phyloP scores from a whole-genome alignment of 23 tunicate genomes.

The Corella eumyota region DNA sequence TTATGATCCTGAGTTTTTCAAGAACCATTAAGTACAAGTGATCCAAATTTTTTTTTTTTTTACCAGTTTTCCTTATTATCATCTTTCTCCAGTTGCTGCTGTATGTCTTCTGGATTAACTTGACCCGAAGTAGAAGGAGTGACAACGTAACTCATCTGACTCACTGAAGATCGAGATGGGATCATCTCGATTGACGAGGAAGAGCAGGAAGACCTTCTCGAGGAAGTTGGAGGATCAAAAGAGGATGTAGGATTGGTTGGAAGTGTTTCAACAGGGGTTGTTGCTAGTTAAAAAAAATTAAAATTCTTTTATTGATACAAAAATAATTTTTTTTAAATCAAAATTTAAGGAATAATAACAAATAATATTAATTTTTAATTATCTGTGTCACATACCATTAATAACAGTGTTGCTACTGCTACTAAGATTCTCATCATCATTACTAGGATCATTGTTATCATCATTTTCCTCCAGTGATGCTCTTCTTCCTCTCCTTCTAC shows the following conservation, averaged over 20 bases:
- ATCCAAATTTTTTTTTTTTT: too few relatives aligned
- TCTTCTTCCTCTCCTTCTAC: neutral
- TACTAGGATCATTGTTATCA: neutral
- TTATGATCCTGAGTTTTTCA: too few relatives aligned
- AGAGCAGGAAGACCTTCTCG: slow-evolving; percentile 8
- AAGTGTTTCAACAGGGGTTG: neutral
- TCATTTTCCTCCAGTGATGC: neutral
- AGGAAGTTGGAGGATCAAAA: neutral
- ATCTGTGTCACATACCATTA: neutral
- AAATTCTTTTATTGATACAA: too few relatives aligned
- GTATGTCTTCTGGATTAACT: neutral
- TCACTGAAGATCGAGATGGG: neutral
- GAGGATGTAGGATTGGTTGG: neutral
- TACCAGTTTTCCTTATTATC: too few relatives aligned
- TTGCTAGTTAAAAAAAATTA: too few relatives aligned
- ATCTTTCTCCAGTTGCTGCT: too few relatives aligned
- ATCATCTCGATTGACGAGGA: slow-evolving; percentile 32
- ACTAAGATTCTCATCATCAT: neutral
- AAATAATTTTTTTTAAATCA: too few relatives aligned
- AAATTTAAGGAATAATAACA: too few relatives aligned
- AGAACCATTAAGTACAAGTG: too few relatives aligned
- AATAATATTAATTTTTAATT: too few relatives aligned
- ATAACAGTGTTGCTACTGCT: neutral
- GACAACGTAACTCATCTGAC: slow-evolving; percentile 5
- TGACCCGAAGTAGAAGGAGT: neutral